Base-by-base conservation (phyloP, 2,113 vertebrate species). In the Dolichotis patagonum region DNA sequence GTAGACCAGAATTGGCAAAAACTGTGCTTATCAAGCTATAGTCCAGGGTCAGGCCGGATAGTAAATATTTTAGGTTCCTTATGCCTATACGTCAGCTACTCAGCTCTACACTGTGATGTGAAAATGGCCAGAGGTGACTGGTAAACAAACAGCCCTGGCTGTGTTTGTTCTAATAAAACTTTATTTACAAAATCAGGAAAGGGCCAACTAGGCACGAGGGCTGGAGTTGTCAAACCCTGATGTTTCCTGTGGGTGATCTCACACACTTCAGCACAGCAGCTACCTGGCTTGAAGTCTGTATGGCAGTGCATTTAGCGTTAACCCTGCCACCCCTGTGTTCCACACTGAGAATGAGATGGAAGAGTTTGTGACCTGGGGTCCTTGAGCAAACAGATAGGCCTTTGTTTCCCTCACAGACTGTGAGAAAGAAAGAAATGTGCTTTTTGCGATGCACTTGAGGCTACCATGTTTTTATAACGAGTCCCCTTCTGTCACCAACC, bases 221-320 rank as follows among this genome's bases (percentile, higher is more conserved):
- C 52, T 17, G 1, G n/a, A 4, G 8, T 10, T 4, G 12, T 69
- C 82, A 3, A 10, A 5, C 26, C 38, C 54, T 81, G 0, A 9
- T 35, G 30, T 52, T 0, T 8, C 63, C 88, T 16, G 26, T 60
- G 16, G 26, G 13, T 9, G 14, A 22, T 5, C 46, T 38, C 60
- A 46, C 13, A 3, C n/a, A 19, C 17, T 28, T 52, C 49, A 24
- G 0, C 35, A 22, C n/a, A 35, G 2, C 54, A 30, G 12, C 84
- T 24, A 1, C 26, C 30, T 0, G 20, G 71, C 49, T 10, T 20
- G 38, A 12, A 20, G n/a, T n/a, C 7, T 30, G 19, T 38, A 19
- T 28, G 32, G 3, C 4, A 0, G 71, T 1, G 2, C 13, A 0
- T 24, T 2, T 4, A 6, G 1, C 43, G 0, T 14, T 1, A 0